Percentiles rank a stretch among this genome's conserved stretches.
Evolutionary conservation across 2,797 vertebrate species (phyloP).

Genomic region (Halcyon smyrnensis): DNA sequence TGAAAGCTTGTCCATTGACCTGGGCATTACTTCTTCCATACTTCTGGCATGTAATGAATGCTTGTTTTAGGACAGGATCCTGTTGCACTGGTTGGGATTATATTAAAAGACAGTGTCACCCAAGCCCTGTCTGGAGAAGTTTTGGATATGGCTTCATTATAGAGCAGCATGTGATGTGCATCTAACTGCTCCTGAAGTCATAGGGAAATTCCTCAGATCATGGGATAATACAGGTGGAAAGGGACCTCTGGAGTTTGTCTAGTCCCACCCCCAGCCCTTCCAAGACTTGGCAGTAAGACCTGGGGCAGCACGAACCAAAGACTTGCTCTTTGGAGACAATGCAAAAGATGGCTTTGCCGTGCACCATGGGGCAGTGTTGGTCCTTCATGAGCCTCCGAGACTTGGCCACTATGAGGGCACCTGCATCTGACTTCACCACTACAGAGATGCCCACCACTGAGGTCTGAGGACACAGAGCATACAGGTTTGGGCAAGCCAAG

Average conservation of each 20-base stretch:
- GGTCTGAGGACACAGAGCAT: neutral
- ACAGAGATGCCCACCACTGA: neutral
- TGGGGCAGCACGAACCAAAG: neutral
- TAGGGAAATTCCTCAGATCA: neutral
- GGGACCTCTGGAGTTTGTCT: neutral
- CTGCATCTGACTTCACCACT: neutral
- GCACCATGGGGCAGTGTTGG: neutral
- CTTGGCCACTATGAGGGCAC: neutral
- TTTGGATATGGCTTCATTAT: neutral
- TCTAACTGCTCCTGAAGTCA: neutral
- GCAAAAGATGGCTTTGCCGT: neutral
- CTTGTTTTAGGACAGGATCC: neutral
- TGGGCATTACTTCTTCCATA: neutral
- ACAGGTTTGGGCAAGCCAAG: slow-evolving; percentile 32
- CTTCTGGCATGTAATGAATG: rapidly evolving
- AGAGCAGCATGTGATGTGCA: neutral
- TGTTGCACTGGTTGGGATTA: neutral
- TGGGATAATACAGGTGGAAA: neutral
- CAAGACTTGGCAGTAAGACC: neutral
- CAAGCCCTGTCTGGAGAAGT: neutral
- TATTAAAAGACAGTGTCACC: neutral
- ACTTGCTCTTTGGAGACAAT: neutral
- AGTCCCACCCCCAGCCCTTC: neutral
- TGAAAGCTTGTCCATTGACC: neutral
- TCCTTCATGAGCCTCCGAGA: neutral